Evolutionary conservation across 2,888 invertebrate genomes (phyloP).

Genomic region (Celastrina argiolus): DNA sequence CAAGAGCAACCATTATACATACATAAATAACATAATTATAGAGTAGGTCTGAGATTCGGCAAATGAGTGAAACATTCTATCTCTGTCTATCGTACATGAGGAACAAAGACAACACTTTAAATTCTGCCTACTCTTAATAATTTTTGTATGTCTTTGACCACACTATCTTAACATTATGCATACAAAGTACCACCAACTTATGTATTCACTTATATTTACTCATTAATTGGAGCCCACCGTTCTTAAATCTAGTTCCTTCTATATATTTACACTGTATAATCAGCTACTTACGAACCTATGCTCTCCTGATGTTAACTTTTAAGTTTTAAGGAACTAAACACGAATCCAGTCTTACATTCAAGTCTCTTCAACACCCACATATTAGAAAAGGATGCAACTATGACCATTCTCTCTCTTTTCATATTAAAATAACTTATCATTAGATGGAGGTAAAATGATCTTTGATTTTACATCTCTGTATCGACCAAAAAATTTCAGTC

Average conservation of each 20-base stretch:
- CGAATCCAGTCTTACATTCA: slow-evolving; percentile 1
- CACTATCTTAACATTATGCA: not conserved
- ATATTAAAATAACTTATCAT: not conserved
- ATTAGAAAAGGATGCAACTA: not conserved
- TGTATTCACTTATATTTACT: not conserved
- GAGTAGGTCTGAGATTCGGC: slow-evolving; percentile 1
- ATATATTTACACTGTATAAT: not conserved
- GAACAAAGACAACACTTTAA: not conserved
- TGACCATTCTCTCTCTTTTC: not conserved
- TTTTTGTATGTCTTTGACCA: not conserved
- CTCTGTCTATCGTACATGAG: not conserved
- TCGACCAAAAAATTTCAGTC: not conserved
- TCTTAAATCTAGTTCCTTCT: not conserved
- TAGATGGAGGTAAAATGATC: not conserved
- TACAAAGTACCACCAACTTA: not conserved
- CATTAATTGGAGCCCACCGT: not conserved
- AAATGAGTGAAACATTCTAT: not conserved
- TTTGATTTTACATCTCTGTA: not conserved
- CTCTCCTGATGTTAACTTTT: not conserved
- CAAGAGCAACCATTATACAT: not conserved
- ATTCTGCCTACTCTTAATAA: not conserved
- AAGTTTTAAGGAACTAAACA: slow-evolving; percentile 4
- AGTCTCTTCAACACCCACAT: not conserved
- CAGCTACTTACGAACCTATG: not conserved
- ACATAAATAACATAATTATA: not conserved